phyloP scores from a whole-genome alignment of 2,113 vertebrate genomes.

The Zosterops lateralis region DNA sequence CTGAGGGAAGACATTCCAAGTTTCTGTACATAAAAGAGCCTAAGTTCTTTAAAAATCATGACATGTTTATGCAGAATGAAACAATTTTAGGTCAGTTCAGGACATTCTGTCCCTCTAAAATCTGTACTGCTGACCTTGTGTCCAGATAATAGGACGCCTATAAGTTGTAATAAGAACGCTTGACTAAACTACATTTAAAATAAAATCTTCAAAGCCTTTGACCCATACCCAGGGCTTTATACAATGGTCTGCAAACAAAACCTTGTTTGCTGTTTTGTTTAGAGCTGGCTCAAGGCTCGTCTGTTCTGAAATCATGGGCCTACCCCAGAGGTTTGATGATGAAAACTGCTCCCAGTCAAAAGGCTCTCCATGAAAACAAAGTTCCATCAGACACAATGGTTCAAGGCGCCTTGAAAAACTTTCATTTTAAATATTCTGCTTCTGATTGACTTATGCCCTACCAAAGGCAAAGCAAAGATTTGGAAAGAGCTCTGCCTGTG shows the following conservation, averaged over 20 bases:
- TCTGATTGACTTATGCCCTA: not conserved
- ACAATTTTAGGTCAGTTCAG: slow-evolving; percentile 25
- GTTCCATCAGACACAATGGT: not conserved
- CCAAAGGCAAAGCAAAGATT: not conserved
- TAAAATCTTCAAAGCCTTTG: not conserved
- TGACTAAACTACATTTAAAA: not conserved
- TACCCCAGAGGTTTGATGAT: not conserved
- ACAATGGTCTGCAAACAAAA: not conserved
- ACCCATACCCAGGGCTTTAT: not conserved
- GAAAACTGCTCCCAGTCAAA: not conserved
- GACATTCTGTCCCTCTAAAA: not conserved
- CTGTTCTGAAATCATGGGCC: not conserved
- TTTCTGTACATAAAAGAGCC: slow-evolving; percentile 18
- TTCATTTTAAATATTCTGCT: not conserved
- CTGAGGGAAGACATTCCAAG: slow-evolving; percentile 28
- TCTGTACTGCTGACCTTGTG: not conserved
- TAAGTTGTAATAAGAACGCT: not conserved
- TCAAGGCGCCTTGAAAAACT: not conserved
- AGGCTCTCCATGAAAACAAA: not conserved
- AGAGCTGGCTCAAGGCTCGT: not conserved
- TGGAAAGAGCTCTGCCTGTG: not conserved
- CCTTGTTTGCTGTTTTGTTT: not conserved
- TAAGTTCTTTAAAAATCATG: slow-evolving; percentile 12
- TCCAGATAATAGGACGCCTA: not conserved
- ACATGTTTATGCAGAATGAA: slow-evolving; percentile 8